These are phyloP conservation scores for Mythimna impura DNA, from an alignment of 2,888 invertebrate genomes.

Conservation along the genomic window DNA sequence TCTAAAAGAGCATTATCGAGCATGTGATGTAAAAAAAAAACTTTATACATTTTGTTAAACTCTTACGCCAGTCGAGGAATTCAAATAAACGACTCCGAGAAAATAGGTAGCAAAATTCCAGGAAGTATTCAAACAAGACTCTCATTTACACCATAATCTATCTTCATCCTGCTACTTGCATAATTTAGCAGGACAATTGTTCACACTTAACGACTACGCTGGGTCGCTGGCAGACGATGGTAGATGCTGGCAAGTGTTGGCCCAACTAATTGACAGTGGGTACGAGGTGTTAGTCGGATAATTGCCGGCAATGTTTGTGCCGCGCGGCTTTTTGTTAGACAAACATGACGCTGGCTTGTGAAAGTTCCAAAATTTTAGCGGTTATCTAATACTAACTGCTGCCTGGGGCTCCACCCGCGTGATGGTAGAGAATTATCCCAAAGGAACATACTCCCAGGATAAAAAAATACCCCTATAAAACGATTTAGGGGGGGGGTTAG, in stretches of 20 bases:
- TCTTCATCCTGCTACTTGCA: slow-evolving; percentile 48
- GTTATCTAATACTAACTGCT: neutral
- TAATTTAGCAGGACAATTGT: slow-evolving; percentile 45
- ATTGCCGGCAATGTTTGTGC: slow-evolving; percentile 73
- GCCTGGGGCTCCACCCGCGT: no score
- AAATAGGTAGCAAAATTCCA: slow-evolving; percentile 1
- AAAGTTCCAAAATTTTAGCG: neutral
- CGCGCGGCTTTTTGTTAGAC: slow-evolving; percentile 76
- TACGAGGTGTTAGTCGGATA: slow-evolving; percentile 71
- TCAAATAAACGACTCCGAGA: neutral
- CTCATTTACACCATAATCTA: slow-evolving; percentile 43
- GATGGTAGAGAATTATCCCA: no score
- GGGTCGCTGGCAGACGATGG: slow-evolving; percentile 25
- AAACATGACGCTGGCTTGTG: slow-evolving; percentile 51
- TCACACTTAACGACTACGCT: slow-evolving; percentile 23
- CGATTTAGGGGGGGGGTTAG: no score
- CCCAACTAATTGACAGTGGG: slow-evolving; percentile 39
- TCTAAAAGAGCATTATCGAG: no score
- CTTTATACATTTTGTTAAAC: neutral
- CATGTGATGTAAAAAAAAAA: no score
- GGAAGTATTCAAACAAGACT: slow-evolving; percentile 25
- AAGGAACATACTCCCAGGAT: no score
- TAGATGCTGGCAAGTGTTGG: slow-evolving; percentile 17
- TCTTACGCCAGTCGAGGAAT: neutral
- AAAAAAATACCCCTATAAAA: no score